Percentiles rank a stretch among this genome's conserved stretches.
phyloP scores from a whole-genome alignment of 2,888 invertebrate species.

The Nesidiocoris tenuis region DNA sequence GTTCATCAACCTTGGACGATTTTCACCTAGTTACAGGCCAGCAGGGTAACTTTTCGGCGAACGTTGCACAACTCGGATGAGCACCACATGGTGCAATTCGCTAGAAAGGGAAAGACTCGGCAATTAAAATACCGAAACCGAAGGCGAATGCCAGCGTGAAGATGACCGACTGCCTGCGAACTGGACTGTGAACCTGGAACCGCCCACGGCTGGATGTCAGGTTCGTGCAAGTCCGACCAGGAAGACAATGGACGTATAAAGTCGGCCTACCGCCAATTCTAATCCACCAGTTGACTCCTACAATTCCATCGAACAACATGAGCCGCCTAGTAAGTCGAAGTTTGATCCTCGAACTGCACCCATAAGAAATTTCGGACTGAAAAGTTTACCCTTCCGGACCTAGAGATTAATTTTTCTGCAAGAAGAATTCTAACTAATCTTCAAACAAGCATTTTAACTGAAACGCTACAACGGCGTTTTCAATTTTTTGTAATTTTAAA shows the following conservation, averaged over 20 bases:
- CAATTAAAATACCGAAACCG: constrained; percentile 34
- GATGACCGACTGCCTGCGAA: constrained; percentile 18
- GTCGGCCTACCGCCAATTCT: background rate
- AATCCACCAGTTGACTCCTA: constrained; percentile 10
- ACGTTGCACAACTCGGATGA: background rate
- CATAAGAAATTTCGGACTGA: no score
- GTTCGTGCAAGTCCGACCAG: background rate
- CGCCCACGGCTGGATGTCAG: background rate
- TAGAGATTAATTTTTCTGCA: no score
- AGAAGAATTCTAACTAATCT: no score
- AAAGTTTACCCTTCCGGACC: no score
- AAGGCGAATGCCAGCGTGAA: constrained; percentile 10
- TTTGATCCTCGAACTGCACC: no score
- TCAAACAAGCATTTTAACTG: no score
- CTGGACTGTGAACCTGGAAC: constrained; percentile 31
- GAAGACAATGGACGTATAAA: constrained; percentile 14
- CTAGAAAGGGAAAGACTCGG: background rate
- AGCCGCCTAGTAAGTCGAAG: constrained; percentile 26
- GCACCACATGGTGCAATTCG: background rate
- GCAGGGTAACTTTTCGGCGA: background rate
- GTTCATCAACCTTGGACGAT: no score
- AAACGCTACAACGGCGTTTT: no score
- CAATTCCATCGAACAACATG: constrained; percentile 22
- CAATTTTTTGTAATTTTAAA: no score
- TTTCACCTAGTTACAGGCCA: background rate